Evolutionary conservation across 2,888 invertebrate species (phyloP), one percentile per base, ranked within the genome.

Genomic region (Phyto melanocephala): DNA sequence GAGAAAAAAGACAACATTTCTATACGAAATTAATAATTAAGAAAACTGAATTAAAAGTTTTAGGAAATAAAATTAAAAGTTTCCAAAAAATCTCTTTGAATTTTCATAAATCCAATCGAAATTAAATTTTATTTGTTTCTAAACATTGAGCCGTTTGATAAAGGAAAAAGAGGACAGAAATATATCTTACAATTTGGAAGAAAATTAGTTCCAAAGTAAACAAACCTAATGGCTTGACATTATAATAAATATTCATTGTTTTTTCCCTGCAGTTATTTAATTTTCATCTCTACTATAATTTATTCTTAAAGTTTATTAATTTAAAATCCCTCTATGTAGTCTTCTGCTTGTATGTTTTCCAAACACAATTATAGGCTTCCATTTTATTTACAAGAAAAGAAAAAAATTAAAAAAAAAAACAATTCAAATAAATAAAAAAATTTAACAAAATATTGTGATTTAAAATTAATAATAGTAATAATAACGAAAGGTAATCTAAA

Each of bases 321-420:
- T n/a, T n/a, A n/a, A n/a, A n/a, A n/a, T n/a, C 13, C 22, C 4
- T 15, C 13, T 62, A 62, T 24, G 10, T 54, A 45, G 52, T 70
- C 68, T 71, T 78, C 37, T 40, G 17, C 7, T 42, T 5, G 47
- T n/a, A 52, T 1, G 37, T 67, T 65, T 72, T 63, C 63, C 63
- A 78, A 40, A 8, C 28, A 28, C 13, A 65, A 15, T 52, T 52
- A 28, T 22, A 67, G 50, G 58, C 58, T 79, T 79, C 79, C 72
- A 79, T 45, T 71, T 54, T 62, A 42, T 70, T 62, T 35, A 17
- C 33, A 45, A 42, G 52, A 45, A 17, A 71, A 20, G 35, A 70
- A 54, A 13, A 70, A 47, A 58, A 15, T 56, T 63, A 47, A 42
- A 40, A 63, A 15, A 4, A 65, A 50, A 22, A 40, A 54, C 17